Percentiles rank a stretch among this genome's conserved stretches.
These are phyloP conservation scores for Anseranas semipalmata DNA, from an alignment of 2,113 vertebrate species.

Conservation along the genomic window DNA sequence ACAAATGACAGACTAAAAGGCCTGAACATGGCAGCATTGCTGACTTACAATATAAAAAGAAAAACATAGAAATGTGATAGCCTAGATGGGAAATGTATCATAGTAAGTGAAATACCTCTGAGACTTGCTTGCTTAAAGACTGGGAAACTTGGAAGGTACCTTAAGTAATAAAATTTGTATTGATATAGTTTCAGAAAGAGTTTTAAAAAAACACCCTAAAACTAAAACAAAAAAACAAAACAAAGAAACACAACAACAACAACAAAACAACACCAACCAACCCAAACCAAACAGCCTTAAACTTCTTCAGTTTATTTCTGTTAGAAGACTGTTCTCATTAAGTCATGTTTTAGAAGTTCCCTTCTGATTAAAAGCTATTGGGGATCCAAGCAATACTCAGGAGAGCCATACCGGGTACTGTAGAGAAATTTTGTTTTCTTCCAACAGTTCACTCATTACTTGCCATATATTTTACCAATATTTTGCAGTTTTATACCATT, in stretches of 20 bases:
- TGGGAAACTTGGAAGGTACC: background rate
- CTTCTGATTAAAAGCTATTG: background rate
- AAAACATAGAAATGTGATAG: background rate
- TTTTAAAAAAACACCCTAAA: background rate
- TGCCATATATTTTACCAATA: constrained; percentile 46
- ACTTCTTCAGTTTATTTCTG: background rate
- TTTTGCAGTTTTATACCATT: constrained; percentile 24
- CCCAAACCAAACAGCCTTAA: background rate
- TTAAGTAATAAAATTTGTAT: background rate
- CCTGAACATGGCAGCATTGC: background rate
- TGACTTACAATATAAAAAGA: background rate
- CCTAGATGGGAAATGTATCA: background rate
- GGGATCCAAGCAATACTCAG: background rate
- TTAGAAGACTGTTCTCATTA: background rate
- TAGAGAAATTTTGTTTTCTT: background rate
- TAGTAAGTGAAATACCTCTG: background rate
- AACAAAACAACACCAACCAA: background rate
- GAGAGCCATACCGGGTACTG: background rate
- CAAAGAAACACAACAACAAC: background rate
- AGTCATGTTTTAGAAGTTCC: background rate
- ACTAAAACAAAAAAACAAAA: background rate
- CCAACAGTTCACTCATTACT: background rate
- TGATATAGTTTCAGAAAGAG: background rate
- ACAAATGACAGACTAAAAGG: background rate
- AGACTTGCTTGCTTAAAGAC: background rate